Conservation (phyloP, 2,797 vertebrate species). For the Micrastur ruficollis region DNA sequence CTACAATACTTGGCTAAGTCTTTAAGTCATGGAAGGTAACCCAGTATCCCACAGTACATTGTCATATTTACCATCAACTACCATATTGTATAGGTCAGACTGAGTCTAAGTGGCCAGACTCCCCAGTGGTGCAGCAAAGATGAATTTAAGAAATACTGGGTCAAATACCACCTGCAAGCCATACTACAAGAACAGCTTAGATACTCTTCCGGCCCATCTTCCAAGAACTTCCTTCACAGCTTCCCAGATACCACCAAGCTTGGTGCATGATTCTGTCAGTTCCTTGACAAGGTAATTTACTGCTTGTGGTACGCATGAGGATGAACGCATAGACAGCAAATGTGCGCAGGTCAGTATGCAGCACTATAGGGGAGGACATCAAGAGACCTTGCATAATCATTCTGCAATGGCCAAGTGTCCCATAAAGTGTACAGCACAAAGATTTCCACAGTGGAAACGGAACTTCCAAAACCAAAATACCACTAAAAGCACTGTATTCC, state of each 20-base stretch:
- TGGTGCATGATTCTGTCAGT: neutral
- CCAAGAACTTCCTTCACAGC: neutral
- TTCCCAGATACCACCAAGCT: no score
- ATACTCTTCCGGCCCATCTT: neutral
- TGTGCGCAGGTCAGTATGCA: no score
- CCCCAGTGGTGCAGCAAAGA: neutral
- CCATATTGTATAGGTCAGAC: neutral
- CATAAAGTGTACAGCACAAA: neutral
- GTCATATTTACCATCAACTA: neutral
- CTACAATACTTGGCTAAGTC: neutral
- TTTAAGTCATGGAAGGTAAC: neutral
- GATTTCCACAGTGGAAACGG: neutral
- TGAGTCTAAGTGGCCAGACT: neutral
- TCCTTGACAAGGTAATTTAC: neutral
- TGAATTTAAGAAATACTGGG: neutral
- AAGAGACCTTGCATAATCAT: neutral
- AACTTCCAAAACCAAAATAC: neutral
- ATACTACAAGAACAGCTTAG: neutral
- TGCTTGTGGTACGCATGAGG: no score
- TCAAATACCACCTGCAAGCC: neutral
- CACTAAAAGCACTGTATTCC: neutral
- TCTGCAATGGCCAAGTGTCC: neutral
- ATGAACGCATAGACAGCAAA: neutral
- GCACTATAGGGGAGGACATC: rapidly evolving
- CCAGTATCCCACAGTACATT: neutral